phyloP scores from a whole-genome alignment of 2,888 invertebrate species.

The Trissolcus japonicus region DNA sequence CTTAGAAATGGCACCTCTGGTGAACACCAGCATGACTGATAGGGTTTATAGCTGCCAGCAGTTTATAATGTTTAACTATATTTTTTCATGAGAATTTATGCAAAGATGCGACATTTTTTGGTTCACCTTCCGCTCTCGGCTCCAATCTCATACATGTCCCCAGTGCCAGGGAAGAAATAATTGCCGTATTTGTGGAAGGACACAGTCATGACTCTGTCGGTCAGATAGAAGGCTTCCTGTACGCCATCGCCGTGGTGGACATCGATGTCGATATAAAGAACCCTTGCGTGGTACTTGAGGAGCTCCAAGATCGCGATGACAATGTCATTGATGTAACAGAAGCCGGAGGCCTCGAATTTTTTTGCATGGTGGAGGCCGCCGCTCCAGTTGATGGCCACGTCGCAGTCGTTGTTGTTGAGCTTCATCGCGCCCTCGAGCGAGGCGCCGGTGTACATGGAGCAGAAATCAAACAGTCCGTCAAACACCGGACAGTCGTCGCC shows the following conservation, averaged over 20 bases:
- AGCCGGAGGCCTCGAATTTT: slow-evolving; percentile 98
- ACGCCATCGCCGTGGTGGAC: slow-evolving; percentile 97
- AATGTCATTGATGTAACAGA: slow-evolving; percentile 99
- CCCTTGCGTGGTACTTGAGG: slow-evolving; percentile 97
- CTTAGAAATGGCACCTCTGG: too few species aligned
- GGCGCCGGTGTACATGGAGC: slow-evolving; percentile 98
- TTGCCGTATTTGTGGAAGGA: slow-evolving; percentile 99
- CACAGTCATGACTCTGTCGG: slow-evolving; percentile 99
- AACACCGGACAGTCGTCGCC: slow-evolving; percentile 98
- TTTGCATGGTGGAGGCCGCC: slow-evolving; percentile 99
- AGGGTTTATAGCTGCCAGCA: too few species aligned
- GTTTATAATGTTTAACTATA: too few species aligned
- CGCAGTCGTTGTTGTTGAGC: slow-evolving; percentile 94
- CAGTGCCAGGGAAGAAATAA: slow-evolving; percentile 96
- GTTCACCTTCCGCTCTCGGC: slow-evolving; percentile 88
- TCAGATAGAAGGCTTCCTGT: slow-evolving; percentile 99
- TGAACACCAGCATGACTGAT: too few species aligned
- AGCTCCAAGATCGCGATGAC: slow-evolving; percentile 97
- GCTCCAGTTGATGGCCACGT: slow-evolving; percentile 99
- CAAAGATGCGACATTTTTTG: background rate
- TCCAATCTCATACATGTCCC: slow-evolving; percentile 86
- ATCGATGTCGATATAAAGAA: slow-evolving; percentile 98
- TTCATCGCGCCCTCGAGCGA: slow-evolving; percentile 98
- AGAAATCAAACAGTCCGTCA: slow-evolving; percentile 98
- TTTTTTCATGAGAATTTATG: too few species aligned